A percentile compares a stretch with the other conserved stretches of the same genome.
These are phyloP conservation scores for Eupithecia centaureata DNA, from an alignment of 2,888 invertebrate genomes.

Conservation along the genomic window DNA sequence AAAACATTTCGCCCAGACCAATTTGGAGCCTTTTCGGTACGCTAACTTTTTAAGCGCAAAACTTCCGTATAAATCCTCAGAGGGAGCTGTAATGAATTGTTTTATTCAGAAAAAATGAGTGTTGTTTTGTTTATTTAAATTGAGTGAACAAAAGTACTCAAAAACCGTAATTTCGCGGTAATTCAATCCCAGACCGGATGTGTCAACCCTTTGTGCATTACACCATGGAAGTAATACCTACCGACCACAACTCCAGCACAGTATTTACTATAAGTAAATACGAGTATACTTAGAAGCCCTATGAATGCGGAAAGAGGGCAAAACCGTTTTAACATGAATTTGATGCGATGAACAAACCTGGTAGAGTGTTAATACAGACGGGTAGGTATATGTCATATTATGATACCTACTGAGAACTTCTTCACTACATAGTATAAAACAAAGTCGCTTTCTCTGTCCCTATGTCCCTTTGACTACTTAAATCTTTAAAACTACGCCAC, in stretches of 20 bases:
- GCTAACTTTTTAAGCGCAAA: conserved; percentile 40
- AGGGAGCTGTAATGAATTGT: conserved; percentile 38
- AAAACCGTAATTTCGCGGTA: neutral
- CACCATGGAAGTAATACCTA: conserved; percentile 37
- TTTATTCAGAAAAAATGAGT: conserved; percentile 30
- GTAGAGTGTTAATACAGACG: neutral
- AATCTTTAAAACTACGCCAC: too few species aligned
- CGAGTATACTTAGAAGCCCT: conserved; percentile 47
- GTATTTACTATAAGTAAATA: conserved; percentile 10
- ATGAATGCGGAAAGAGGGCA: conserved; percentile 53
- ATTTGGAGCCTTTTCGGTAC: conserved; percentile 36
- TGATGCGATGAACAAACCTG: conserved; percentile 28
- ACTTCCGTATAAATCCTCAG: conserved; percentile 32
- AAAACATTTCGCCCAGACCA: conserved; percentile 41
- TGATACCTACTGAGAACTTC: neutral
- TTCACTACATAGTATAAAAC: too few species aligned
- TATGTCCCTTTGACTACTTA: too few species aligned
- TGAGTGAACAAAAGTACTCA: neutral
- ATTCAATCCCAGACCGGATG: conserved; percentile 5
- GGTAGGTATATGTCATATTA: neutral
- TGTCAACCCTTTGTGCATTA: conserved; percentile 24
- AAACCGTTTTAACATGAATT: conserved; percentile 56
- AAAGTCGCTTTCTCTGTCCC: too few species aligned
- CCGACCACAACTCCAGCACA: conserved; percentile 39
- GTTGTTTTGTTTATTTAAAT: conserved; percentile 12